Evolutionary conservation across 2,113 vertebrate species (phyloP).

Genomic region (Cyprinus carpio): DNA sequence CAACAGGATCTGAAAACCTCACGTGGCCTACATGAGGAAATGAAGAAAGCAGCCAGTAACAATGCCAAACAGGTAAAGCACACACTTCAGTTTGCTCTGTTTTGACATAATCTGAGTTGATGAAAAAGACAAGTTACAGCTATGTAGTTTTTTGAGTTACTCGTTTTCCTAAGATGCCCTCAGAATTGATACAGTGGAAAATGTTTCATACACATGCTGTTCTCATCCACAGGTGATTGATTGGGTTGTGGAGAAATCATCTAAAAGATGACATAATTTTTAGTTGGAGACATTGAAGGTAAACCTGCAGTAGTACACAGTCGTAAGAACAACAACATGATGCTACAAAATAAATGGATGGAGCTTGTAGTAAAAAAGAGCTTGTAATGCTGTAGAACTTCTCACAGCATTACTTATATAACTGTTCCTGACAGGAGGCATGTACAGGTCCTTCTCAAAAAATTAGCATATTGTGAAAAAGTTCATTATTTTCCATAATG

Average conservation of each 20-base stretch:
- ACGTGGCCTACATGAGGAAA: slow-evolving; percentile 90
- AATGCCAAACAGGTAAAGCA: slow-evolving; percentile 87
- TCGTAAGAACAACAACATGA: background rate
- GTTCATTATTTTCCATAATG: too few relatives aligned
- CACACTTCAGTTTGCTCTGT: background rate
- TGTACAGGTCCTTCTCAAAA: too few relatives aligned
- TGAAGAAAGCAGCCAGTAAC: slow-evolving; percentile 89
- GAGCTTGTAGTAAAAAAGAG: background rate
- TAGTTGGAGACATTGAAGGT: background rate
- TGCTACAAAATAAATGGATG: background rate
- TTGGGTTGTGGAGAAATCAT: slow-evolving; percentile 91
- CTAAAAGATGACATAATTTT: slow-evolving; percentile 70
- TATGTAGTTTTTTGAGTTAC: background rate
- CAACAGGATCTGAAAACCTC: slow-evolving; percentile 96
- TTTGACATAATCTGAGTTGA: background rate
- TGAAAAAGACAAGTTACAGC: background rate
- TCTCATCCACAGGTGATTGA: slow-evolving; percentile 84
- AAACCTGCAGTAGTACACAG: background rate
- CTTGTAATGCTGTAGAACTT: too few relatives aligned
- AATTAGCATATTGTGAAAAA: too few relatives aligned
- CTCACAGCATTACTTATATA: background rate
- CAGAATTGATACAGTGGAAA: background rate
- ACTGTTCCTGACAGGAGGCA: background rate
- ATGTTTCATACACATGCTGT: slow-evolving; percentile 13
- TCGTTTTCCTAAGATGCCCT: background rate